These are phyloP conservation scores for Cheilosia vulpina DNA, from an alignment of 2,888 invertebrate genomes.

Conservation along the genomic window DNA sequence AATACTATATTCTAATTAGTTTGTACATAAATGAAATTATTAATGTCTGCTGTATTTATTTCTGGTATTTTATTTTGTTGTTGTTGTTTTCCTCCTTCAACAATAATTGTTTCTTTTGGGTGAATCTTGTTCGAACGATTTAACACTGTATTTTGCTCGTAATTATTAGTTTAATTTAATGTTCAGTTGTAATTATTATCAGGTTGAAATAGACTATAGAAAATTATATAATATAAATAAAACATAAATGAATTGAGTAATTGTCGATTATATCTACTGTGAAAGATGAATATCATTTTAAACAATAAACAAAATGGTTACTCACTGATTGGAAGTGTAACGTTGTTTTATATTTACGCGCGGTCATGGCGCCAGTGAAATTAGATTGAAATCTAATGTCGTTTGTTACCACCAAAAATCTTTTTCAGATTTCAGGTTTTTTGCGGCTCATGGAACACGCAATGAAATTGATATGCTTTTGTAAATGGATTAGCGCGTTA, in stretches of 20 bases:
- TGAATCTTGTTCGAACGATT: constrained; percentile 11
- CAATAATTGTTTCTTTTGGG: constrained; percentile 18
- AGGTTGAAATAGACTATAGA: constrained; percentile 33
- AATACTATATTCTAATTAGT: background rate
- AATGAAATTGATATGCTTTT: too few relatives aligned
- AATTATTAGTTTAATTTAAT: constrained; percentile 32
- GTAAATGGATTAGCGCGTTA: too few relatives aligned
- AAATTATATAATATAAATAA: constrained; percentile 4
- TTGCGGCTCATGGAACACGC: too few relatives aligned
- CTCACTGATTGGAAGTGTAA: constrained; percentile 54
- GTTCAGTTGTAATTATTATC: constrained; percentile 51
- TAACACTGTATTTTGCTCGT: constrained; percentile 17
- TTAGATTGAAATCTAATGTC: too few relatives aligned
- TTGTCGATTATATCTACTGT: constrained; percentile 58
- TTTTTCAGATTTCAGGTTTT: too few relatives aligned
- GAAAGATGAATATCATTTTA: constrained; percentile 61
- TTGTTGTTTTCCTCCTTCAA: background rate
- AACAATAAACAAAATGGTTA: constrained; percentile 50
- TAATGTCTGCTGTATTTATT: constrained; percentile 12
- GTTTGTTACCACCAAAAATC: too few relatives aligned
- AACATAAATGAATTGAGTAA: constrained; percentile 38
- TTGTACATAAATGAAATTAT: constrained; percentile 43
- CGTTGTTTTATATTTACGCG: background rate
- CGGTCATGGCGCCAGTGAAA: background rate
- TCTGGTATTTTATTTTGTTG: constrained; percentile 1